Conservation (phyloP, 1,140 invertebrate species). For the Venustaconcha ellipsiformis region DNA sequence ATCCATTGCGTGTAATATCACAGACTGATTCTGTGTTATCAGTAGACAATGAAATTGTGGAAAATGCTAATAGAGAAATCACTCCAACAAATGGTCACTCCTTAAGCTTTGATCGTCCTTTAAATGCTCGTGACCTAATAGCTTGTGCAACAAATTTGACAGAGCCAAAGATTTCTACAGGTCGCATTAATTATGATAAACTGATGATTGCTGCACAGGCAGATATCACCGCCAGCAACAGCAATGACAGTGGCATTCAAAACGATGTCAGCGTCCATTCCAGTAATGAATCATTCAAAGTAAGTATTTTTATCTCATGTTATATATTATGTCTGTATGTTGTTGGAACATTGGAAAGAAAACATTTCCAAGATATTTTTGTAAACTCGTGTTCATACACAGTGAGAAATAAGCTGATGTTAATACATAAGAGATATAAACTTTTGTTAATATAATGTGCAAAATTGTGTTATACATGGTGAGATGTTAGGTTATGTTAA, state of each 20-base stretch:
- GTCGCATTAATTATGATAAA: conserved; percentile 14
- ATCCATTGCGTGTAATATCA: too few relatives aligned
- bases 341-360: too few relatives aligned
- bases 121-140: conserved; percentile 20
- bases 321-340: neutral
- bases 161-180: conserved; percentile 14
- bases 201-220: conserved; percentile 19
- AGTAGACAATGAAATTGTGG: neutral
- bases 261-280: conserved; percentile 55
- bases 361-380: too few relatives aligned
- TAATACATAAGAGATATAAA: too few relatives aligned
- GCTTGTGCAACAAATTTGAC: conserved; percentile 24
- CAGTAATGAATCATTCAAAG: conserved; percentile 60
- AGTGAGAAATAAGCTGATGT: too few relatives aligned
- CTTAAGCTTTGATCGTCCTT: conserved; percentile 15
- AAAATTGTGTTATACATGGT: too few relatives aligned
- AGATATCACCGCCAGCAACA: conserved; percentile 61
- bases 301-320: conserved; percentile 29
- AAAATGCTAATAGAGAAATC: conserved; percentile 14
- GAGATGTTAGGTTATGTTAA: too few relatives aligned
- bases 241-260: conserved; percentile 64
- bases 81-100: conserved; percentile 6
- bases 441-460: too few relatives aligned
- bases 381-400: too few relatives aligned
- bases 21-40: too few relatives aligned